Evolutionary conservation across 2,113 vertebrate genomes (phyloP), one percentile per base, ranked within the genome.

Genomic region (Nerophis ophidion): DNA sequence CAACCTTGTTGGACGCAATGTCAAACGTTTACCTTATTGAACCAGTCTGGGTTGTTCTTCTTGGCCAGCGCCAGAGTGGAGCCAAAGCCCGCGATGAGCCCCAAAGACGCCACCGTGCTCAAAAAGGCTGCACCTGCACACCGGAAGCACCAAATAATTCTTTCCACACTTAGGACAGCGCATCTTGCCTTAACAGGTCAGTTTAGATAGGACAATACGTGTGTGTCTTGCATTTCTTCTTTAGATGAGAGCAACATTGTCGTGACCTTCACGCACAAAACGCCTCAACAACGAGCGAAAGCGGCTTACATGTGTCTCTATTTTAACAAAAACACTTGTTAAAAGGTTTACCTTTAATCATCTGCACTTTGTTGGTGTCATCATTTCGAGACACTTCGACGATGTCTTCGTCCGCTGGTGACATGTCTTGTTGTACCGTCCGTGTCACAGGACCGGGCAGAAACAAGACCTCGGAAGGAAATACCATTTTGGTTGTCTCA

Each of bases 41-140:
- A 99, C 95, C 94, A 98, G 10, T 84, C 82, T 0, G 95, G 95
- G 40, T 92, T 97, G 74, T 84, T 96, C 82, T 93, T 99, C 86
- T 95, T 99, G 8, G 95, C 89, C 78, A 98, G 59, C 8, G 93
- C 93, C 57, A 99, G 75, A 0, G 94, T 93, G 13, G 94, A 94
- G 33, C 93, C 89, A 68, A 99, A 99, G 14, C 96, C 96, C 11
- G 91, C 91, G 0, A 97, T 64, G 90, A 96, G 91, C 49, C 95
- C 96, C 0, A 88, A 93, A 1, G 92, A 88, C 35, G 91, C 93
- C 68, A 91, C 92, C 0, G 91, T 84, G 45, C 91, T 89, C 54
- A 99, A 91, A 76, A 98, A 99, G 60, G 91, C 80, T 26, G 92
- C 93, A 80, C 94, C 96, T 98, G 89, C 49, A 74, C 46, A 66